Base-by-base conservation (phyloP, 1,140 invertebrate genomes). In the Drosophila varians region DNA sequence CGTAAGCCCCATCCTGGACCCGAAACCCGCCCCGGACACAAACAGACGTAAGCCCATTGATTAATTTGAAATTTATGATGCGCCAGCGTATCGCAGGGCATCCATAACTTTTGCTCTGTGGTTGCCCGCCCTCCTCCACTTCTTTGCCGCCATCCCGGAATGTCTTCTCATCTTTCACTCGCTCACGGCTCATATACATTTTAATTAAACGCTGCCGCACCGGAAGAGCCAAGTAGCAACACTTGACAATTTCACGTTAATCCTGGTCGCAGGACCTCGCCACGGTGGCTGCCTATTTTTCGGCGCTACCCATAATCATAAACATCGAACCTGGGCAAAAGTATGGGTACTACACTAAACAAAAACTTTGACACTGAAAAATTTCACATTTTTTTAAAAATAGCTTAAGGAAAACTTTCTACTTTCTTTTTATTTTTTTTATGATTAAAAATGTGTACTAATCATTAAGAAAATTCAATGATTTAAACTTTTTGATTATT, bases 1-100 rank as follows among this genome's bases (percentile, higher is more conserved):
- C 23, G 60, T 76, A 79, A 79, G 80, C 49, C 58, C 3, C 5
- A 14, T 23, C 14, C 21, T 47, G n/a, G n/a, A n/a, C n/a, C n/a
- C n/a, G n/a, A n/a, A n/a, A n/a, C 57, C 12, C 9, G 31, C 16
- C 19, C n/a, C 23, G 12, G 11, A 34, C 38, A 79, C 80, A 66
- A 31, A 60, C 45, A 56, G 60, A 34, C 71, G 49, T 70, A 87
- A 87, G 82, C 82, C 82, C 82, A 87, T 87, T 87, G 82, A 87
- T 87, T 87, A 87, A 87, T 87, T 87, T 88, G 82, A 87, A 87
- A 87, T 87, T 87, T 87, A 87, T 88, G 82, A 87, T 70, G 77
- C 73, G 54, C 45, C 70, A 36, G 71, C 48, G 68, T 46, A 65
- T 62, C 52, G 52, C 28, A 56, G 58, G 62, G 64, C 64, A 68